A percentile compares a stretch with the other conserved stretches of the same genome.
These are phyloP conservation scores for Conger conger DNA, from an alignment of 2,113 vertebrate genomes.

Conservation along the genomic window DNA sequence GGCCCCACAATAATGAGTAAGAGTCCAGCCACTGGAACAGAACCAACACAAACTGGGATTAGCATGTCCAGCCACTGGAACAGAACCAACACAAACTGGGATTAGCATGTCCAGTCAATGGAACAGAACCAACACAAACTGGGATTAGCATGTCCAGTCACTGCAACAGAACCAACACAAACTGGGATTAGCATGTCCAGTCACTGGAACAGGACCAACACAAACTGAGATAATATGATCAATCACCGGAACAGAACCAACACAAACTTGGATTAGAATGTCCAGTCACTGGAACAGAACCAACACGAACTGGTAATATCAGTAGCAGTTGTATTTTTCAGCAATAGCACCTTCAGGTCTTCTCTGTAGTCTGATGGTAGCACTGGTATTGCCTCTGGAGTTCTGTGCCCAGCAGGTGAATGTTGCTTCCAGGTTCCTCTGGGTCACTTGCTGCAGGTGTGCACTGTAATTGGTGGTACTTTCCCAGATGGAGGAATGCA, in stretches of 20 bases:
- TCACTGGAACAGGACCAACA: no score
- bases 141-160: no score
- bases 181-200: no score
- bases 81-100: no score
- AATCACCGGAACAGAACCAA: no score
- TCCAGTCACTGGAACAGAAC: no score
- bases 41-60: not conserved
- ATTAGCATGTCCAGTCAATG: no score
- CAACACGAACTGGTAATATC: not conserved
- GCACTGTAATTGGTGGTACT: slow-evolving; percentile 35
- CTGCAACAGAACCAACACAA: no score
- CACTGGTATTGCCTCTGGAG: slow-evolving; percentile 62
- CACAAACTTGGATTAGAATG: no score
- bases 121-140: no score
- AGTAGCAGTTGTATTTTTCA: not conserved
- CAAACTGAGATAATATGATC: no score
- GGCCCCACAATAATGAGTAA: slow-evolving; percentile 54
- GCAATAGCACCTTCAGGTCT: slow-evolving; percentile 52
- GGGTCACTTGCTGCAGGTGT: slow-evolving; percentile 66
- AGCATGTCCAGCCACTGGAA: not conserved
- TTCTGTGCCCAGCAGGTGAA: slow-evolving; percentile 79
- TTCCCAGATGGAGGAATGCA: not conserved
- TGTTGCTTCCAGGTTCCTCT: slow-evolving; percentile 61
- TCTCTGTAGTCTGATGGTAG: slow-evolving; percentile 64
- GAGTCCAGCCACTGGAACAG: slow-evolving; percentile 18